Percentiles rank a stretch among this genome's conserved stretches.
Conservation (phyloP, 2,888 invertebrate species). For the Lithophane semibrunnea region DNA sequence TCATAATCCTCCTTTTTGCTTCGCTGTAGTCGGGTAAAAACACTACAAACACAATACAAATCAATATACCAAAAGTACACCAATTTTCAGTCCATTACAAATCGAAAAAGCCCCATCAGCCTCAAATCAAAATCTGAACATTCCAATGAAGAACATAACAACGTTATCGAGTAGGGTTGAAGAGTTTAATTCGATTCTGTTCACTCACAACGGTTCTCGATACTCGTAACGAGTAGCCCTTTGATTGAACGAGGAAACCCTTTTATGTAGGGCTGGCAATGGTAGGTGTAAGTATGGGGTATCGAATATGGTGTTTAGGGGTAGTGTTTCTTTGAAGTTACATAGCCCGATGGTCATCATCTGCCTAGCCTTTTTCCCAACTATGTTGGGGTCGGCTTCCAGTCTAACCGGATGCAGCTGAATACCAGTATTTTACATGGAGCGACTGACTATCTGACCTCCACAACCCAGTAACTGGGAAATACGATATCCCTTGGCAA, state of each 20-base stretch:
- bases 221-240: conserved; percentile 50
- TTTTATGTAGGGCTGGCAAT: conserved; percentile 45
- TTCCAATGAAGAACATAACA: conserved; percentile 72
- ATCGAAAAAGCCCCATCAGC: conserved; percentile 2
- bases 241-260: conserved; percentile 61
- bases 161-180: conserved; percentile 72
- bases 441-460: no score
- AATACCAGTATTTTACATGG: no score
- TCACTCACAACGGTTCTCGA: conserved; percentile 64
- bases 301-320: conserved; percentile 11
- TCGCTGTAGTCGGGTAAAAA: background rate
- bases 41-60: background rate
- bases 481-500: no score
- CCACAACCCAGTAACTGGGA: no score
- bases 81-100: conserved; percentile 25
- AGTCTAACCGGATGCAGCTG: no score
- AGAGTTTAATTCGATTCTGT: conserved; percentile 75
- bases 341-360: background rate
- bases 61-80: background rate
- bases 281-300: conserved; percentile 24
- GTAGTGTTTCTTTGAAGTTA: conserved; percentile 25
- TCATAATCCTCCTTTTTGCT: no score
- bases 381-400: no score
- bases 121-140: conserved; percentile 59
- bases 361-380: no score